Conservation (phyloP, 2,113 vertebrate species). For the Dunckerocampus dactyliophorus region DNA sequence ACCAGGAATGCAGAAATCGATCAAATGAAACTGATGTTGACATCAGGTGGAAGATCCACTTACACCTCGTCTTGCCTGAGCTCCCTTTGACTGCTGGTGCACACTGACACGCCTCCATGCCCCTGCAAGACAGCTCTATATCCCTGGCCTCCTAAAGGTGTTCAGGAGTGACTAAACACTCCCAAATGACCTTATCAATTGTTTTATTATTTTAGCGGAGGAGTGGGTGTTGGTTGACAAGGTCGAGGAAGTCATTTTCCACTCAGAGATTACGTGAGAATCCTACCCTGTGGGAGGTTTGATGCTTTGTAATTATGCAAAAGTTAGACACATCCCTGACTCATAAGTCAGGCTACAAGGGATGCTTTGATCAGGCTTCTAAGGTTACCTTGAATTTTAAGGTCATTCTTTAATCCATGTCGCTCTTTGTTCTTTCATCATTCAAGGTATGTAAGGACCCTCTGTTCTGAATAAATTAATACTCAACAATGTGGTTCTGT, state of each 20-base stretch:
- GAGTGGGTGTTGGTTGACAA: conserved; percentile 15
- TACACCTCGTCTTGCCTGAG: conserved; percentile 68
- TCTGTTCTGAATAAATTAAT: conserved; percentile 5
- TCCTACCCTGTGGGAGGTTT: conserved; percentile 20
- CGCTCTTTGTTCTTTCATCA: conserved; percentile 26
- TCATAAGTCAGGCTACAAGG: conserved; percentile 28
- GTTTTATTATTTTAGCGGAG: conserved; percentile 55
- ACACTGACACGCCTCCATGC: conserved; percentile 59
- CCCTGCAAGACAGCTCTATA: conserved; percentile 68
- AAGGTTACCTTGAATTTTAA: conserved; percentile 40
- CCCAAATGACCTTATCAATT: conserved; percentile 67
- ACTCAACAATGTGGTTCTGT: not conserved
- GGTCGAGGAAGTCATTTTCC: conserved; percentile 31
- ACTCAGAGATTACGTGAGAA: conserved; percentile 34
- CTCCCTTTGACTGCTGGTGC: conserved; percentile 66
- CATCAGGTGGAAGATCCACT: conserved; percentile 74
- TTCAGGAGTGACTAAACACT: conserved; percentile 65
- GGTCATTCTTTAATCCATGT: conserved; percentile 31
- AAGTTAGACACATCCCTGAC: conserved; percentile 32
- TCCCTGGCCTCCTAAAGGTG: conserved; percentile 49
- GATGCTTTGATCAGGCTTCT: conserved; percentile 40
- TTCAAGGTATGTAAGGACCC: conserved; percentile 17
- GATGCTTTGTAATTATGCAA: conserved; percentile 45
- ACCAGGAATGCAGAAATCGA: conserved; percentile 66
- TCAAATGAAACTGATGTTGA: conserved; percentile 72